These are phyloP conservation scores for Cephalophus harveyi DNA, from an alignment of 2,113 vertebrate genomes.

Conservation along the genomic window DNA sequence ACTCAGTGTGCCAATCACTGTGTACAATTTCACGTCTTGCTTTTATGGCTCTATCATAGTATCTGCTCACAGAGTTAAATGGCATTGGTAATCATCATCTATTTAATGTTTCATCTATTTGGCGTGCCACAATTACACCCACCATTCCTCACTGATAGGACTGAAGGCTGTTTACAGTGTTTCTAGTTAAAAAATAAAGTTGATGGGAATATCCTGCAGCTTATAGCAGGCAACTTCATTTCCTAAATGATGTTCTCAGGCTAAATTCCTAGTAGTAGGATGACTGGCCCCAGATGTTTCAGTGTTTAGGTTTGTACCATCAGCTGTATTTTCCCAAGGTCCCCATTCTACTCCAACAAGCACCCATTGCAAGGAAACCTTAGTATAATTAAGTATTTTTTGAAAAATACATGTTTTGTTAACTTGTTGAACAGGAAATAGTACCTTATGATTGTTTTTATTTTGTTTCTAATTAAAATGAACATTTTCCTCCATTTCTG, in stretches of 20 bases:
- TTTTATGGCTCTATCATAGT: background rate
- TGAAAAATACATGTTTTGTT: background rate
- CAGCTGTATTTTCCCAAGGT: background rate
- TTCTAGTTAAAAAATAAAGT: conserved; percentile 16
- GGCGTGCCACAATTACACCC: background rate
- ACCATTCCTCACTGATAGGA: background rate
- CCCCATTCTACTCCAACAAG: fast-evolving
- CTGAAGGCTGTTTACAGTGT: background rate
- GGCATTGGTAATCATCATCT: background rate
- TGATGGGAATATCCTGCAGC: background rate
- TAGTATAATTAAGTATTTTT: background rate
- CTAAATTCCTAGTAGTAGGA: background rate
- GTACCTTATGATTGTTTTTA: background rate
- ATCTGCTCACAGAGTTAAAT: background rate
- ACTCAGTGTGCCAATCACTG: background rate
- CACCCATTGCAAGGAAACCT: background rate
- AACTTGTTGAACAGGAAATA: background rate
- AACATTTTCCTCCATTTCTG: background rate
- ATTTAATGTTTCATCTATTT: background rate
- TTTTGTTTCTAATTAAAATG: conserved; percentile 12
- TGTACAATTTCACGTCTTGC: background rate
- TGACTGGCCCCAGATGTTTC: background rate
- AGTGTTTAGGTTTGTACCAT: background rate
- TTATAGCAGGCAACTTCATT: background rate
- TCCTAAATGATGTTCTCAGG: background rate